Evolutionary conservation across 2,113 vertebrate species (phyloP).

Genomic region (Thalassoma bifasciatum): DNA sequence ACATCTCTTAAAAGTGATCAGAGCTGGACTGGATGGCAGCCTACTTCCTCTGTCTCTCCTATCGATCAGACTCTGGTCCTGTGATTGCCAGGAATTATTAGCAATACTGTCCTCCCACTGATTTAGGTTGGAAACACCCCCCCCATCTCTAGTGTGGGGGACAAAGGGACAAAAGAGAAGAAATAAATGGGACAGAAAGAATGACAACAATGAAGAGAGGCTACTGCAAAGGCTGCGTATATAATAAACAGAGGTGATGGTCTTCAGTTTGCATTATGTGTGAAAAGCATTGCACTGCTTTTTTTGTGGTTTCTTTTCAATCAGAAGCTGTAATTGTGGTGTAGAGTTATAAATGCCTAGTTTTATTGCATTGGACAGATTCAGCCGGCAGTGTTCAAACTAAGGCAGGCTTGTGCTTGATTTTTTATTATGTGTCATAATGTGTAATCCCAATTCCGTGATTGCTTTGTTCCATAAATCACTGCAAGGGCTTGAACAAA

Average conservation of each 20-base stretch:
- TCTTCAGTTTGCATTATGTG: slow-evolving; percentile 6
- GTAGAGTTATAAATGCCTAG: not conserved
- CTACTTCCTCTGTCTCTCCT: slow-evolving; percentile 66
- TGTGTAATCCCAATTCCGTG: too few relatives aligned
- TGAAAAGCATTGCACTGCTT: not conserved
- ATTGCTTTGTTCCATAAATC: too few relatives aligned
- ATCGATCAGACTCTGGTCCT: slow-evolving; percentile 68
- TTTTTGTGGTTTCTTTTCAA: not conserved
- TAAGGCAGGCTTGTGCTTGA: too few relatives aligned
- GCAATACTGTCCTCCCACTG: slow-evolving; percentile 36
- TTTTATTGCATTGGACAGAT: not conserved
- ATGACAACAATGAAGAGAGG: not conserved
- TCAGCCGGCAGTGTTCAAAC: too few relatives aligned
- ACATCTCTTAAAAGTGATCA: slow-evolving; percentile 70
- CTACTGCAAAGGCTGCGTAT: not conserved
- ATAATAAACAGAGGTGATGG: not conserved
- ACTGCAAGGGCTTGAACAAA: too few relatives aligned
- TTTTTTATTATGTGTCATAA: too few relatives aligned
- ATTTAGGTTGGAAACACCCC: slow-evolving; percentile 49
- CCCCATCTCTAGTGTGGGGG: slow-evolving; percentile 3
- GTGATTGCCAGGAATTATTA: slow-evolving; percentile 73
- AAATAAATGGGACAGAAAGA: not conserved
- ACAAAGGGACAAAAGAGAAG: slow-evolving; percentile 22
- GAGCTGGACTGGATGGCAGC: slow-evolving; percentile 67
- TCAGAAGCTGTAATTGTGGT: slow-evolving; percentile 11